These are phyloP conservation scores for human (Homo sapiens) DNA, from an alignment of 2,113 vertebrate genomes.

Conservation along the genomic window GRCh38 chr11:134873501-134874000, in stretches of 20 bases:
- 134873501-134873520: neutral
- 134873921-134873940: neutral
- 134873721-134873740: neutral
- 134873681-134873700: conserved; percentile 2
- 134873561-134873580: neutral
- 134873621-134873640: neutral
- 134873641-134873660: neutral
- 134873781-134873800: neutral
- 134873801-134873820: neutral
- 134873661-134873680: neutral
- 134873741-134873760: neutral
- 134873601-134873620: neutral
- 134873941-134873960: accelerated
- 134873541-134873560: neutral
- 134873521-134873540: neutral
- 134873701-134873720: neutral
- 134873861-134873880: neutral
- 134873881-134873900: neutral
- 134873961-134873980: neutral
- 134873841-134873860: neutral
- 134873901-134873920: neutral
- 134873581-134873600: neutral
- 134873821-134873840: neutral
- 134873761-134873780: neutral
- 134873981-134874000: neutral